Base-by-base conservation (phyloP, 2,888 invertebrate genomes). In the Sinohyriopsis cumingii region DNA sequence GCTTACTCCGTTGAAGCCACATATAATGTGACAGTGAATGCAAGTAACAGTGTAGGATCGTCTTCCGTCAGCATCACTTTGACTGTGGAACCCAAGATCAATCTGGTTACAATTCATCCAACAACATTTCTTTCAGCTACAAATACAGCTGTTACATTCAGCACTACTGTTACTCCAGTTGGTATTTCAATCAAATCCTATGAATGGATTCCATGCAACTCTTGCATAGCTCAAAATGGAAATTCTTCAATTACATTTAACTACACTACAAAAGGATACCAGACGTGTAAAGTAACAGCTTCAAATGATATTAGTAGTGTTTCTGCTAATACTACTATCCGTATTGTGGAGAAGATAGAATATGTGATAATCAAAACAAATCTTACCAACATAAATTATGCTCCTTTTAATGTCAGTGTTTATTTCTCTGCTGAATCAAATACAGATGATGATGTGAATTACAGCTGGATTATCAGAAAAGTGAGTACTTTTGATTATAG, bases 11-110 rank as follows among this genome's bases (percentile, higher is more conserved):
- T 61, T 7, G 69, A 71, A 55, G 76, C 71, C 7, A 59, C 53
- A 18, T 76, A 77, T 60, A 80, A 60, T 3, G 60, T 84, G 15
- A 65, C 66, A 9, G 77, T 83, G 5, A 74, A 33, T 18, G 80
- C 74, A 19, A 63, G 24, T 9, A 80, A 77, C 63, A 59, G 55
- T 33, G 77, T 78, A 3, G 60, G 59, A 28, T 61, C 59, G n/a
- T 55, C 45, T n/a, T 57, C 55, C 20, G 54, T 24, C 55, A 28
- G 56, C 18, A 45, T 45, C 45, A 12, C 2, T 45, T 12, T 45
- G 45, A 45, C 15, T 4, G 45, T 45, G 45, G 45, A 45, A 45
- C 12, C 15, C 45, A 45, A 4, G 2, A 15, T 45, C 9, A 19
- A n/a, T 54, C n/a, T 5, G 15, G 12, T 45, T 45, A 45, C 45